Conservation (phyloP, 2,113 vertebrate species). For the Cephalopterus ornatus region DNA sequence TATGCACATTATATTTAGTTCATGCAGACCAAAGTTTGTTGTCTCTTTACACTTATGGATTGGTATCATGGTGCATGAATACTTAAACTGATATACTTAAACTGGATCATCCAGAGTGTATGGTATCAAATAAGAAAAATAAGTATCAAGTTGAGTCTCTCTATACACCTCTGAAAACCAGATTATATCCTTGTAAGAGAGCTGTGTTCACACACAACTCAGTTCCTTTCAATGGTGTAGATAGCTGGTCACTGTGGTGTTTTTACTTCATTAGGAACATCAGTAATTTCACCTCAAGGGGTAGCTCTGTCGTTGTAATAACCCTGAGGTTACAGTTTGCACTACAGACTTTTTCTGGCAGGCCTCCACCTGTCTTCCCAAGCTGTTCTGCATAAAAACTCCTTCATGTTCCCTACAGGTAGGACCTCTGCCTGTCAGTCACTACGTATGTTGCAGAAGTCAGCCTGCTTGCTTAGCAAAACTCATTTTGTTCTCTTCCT, state of each 20-base stretch:
- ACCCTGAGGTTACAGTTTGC: background rate
- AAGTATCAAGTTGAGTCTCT: background rate
- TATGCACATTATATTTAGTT: background rate
- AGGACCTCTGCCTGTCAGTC: background rate
- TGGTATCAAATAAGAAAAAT: background rate
- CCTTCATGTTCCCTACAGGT: background rate
- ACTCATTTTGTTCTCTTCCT: background rate
- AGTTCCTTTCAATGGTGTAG: accelerated
- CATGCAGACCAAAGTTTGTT: background rate
- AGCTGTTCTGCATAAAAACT: background rate
- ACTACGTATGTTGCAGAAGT: background rate
- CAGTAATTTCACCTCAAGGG: background rate
- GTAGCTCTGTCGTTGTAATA: background rate
- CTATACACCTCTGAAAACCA: background rate
- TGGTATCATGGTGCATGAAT: background rate
- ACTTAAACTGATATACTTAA: background rate
- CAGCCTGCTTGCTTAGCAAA: background rate
- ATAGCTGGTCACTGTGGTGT: background rate
- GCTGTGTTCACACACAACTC: background rate
- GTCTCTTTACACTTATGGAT: background rate
- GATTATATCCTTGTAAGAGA: background rate
- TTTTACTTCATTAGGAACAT: background rate
- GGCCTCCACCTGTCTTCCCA: background rate
- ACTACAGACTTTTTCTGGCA: background rate
- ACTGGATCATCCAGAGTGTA: background rate